Base-by-base conservation (phyloP, 2,797 vertebrate species). In the Propithecus deckenii region DNA sequence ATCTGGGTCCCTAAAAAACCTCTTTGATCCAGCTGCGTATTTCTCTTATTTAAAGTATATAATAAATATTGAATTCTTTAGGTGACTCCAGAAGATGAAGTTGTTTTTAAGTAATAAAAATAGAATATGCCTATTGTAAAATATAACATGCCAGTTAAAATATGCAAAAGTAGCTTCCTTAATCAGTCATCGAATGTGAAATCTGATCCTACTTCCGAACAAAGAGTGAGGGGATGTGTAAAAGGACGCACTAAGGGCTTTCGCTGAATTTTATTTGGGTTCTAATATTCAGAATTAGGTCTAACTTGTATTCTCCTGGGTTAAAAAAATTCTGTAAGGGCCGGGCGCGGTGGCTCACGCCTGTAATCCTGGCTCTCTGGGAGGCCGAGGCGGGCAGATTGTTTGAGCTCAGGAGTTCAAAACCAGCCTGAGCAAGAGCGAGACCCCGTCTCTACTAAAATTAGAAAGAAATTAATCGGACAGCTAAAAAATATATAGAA, bases 21-120 rank as follows among this genome's bases (percentile, higher is more conserved):
- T 50, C 8, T 86, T 79, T 17, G 20, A 48, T 87, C 35, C 28
- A 63, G 71, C 18, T 59, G 72, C 7, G 1, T 12, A 25, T 57
- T 71, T 89, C 43, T 89, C 52, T 59, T 69, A 25, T 25, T 57
- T 79, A 35, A 78, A 89, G 50, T 43, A 9, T 22, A 43, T 41
- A 91, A 86, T 35, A 84, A 81, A 65, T 50, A 86, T 55, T 4
- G 74, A 76, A 76, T 32, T 83, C 91, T 96, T 87, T 46, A 80
- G 46, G 65, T 43, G 35, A 95, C 17, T 71, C 65, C 8, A 52
- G 46, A 74, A 86, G 61, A 92, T 5, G 17, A 55, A 0, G 1
- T 17, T 79, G 10, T 35, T 55, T 85, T 80, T 15, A 81, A 75
- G 22, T 28, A 81, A 55, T 22, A 13, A 75, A 91, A 88, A 38